These are phyloP conservation scores for Drosophila triauraria DNA, from an alignment of 1,140 invertebrate species.

Conservation along the genomic window DNA sequence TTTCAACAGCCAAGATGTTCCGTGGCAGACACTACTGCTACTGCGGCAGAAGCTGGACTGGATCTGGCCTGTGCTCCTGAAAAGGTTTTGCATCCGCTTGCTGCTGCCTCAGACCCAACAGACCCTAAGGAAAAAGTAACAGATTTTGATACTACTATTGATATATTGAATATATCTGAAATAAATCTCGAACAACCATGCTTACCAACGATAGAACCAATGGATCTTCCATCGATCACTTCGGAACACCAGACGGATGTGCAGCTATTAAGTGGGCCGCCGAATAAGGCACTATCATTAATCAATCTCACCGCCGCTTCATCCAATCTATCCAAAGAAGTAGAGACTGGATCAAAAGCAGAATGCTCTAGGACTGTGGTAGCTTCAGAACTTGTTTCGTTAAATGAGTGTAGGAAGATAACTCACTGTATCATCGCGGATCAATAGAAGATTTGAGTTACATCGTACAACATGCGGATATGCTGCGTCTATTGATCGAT, in stretches of 20 bases:
- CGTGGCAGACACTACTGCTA: not conserved
- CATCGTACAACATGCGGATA: slow-evolving; percentile 35
- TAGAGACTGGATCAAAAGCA: not conserved
- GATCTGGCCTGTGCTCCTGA: not conserved
- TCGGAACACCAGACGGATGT: slow-evolving; percentile 2
- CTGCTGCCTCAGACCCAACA: not conserved
- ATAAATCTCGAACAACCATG: not conserved
- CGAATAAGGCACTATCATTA: not conserved
- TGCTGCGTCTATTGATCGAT: slow-evolving; percentile 55
- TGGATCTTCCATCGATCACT: not conserved
- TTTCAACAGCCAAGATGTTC: not conserved
- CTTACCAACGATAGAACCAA: not conserved
- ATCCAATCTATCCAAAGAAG: not conserved
- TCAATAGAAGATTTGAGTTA: slow-evolving; percentile 34
- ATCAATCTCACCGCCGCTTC: not conserved
- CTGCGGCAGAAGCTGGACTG: not conserved
- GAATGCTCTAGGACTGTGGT: not conserved
- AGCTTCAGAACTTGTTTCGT: not conserved
- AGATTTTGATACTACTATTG: not conserved
- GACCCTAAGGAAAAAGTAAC: not conserved
- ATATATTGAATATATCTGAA: not conserved
- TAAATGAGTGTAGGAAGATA: not conserved
- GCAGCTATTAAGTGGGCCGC: not conserved
- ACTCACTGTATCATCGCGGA: not conserved
- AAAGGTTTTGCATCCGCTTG: not conserved